Conservation (phyloP, 2,888 invertebrate genomes). For the Podabrus alpinus region DNA sequence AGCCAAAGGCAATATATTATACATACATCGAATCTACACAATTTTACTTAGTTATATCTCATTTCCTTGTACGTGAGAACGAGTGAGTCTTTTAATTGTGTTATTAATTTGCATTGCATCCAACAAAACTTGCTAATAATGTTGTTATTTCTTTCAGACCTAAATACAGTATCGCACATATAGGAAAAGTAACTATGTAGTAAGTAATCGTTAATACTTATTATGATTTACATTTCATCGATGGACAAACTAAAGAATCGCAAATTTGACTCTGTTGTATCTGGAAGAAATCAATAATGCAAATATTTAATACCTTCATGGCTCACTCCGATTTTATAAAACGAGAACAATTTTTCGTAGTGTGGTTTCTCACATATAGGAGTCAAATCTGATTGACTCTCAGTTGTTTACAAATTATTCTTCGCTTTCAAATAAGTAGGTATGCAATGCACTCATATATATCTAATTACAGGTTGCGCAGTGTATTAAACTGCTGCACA, state of each 20-base stretch:
- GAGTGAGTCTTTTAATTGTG: slow-evolving; percentile 12
- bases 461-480: slow-evolving; percentile 46
- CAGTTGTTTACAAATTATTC: neutral
- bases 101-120: slow-evolving; percentile 1
- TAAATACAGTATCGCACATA: slow-evolving; percentile 51
- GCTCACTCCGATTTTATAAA: neutral
- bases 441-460: neutral
- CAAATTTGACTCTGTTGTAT: neutral
- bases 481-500: slow-evolving; percentile 49
- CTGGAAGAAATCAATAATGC: slow-evolving; percentile 1
- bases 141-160: slow-evolving; percentile 49
- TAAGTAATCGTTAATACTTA: slow-evolving; percentile 51
- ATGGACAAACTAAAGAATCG: neutral
- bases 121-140: neutral
- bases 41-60: neutral
- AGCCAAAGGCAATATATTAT: slow-evolving; percentile 47
- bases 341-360: neutral
- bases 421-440: neutral
- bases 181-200: slow-evolving; percentile 62
- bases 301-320: neutral
- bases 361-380: neutral
- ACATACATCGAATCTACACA: slow-evolving; percentile 18
- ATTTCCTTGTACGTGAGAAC: neutral
- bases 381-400: neutral
- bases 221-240: neutral